These are phyloP conservation scores for Circaetus cinerascens DNA, from an alignment of 2,113 vertebrate species.

Conservation along the genomic window DNA sequence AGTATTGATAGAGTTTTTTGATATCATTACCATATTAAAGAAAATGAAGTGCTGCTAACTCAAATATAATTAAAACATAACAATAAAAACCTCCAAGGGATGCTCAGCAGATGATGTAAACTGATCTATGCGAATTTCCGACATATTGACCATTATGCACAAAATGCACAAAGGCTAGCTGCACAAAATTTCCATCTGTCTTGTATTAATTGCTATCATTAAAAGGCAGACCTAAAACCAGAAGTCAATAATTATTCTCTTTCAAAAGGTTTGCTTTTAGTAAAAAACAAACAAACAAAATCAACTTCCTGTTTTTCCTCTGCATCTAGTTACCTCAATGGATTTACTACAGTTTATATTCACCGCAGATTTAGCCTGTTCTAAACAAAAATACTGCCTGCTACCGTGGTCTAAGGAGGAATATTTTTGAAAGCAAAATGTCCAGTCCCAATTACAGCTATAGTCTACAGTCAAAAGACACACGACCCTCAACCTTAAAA, in stretches of 20 bases:
- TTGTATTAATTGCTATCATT: background rate
- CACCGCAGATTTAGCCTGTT: accelerated
- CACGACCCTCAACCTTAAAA: background rate
- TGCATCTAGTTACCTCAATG: background rate
- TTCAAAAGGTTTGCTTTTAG: background rate
- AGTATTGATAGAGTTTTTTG: background rate
- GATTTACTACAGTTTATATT: accelerated
- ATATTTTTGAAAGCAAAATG: background rate
- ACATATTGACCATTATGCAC: background rate
- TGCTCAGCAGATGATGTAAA: background rate
- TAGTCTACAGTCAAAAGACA: background rate
- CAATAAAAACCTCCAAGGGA: background rate
- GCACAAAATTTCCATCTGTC: background rate
- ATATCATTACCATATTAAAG: background rate
- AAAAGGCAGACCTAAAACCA: background rate
- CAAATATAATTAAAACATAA: background rate
- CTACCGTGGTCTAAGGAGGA: background rate
- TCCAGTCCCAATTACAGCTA: background rate
- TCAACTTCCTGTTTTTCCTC: background rate
- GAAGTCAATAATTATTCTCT: background rate
- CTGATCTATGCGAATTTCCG: background rate
- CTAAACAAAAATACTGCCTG: background rate
- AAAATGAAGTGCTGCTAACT: background rate
- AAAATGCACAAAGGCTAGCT: background rate
- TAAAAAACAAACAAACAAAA: background rate